A percentile compares a stretch with the other conserved stretches of the same genome.
Conservation (phyloP, 2,797 vertebrate genomes). For the Argyrosomus regius region DNA sequence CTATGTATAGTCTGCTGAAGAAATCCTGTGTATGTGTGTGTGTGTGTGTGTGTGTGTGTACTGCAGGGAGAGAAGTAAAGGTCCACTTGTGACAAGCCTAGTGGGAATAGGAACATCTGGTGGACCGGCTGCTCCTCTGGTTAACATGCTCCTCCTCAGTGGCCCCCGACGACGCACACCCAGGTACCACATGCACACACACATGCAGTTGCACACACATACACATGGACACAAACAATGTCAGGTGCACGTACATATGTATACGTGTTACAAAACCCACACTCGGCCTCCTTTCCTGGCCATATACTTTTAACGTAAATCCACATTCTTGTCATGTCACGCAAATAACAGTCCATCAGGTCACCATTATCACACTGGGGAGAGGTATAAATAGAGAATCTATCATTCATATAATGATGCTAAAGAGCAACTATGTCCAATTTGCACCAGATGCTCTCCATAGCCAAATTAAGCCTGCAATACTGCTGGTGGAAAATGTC, state of each 20-base stretch:
- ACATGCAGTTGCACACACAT: constrained; percentile 36
- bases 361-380: constrained; percentile 39
- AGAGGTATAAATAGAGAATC: constrained; percentile 65
- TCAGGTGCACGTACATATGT: constrained; percentile 24
- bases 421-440: constrained; percentile 79
- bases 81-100: constrained; percentile 85
- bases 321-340: constrained; percentile 25
- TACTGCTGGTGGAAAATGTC: constrained; percentile 81
- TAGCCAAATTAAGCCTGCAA: constrained; percentile 74
- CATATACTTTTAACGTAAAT: constrained; percentile 14
- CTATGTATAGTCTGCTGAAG: constrained; percentile 55
- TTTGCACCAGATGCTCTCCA: constrained; percentile 80
- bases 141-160: constrained; percentile 86
- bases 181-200: constrained; percentile 61
- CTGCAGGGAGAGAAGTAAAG: constrained; percentile 82
- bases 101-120: constrained; percentile 87
- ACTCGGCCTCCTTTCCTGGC: constrained; percentile 2
- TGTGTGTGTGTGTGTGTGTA: constrained; percentile 44
- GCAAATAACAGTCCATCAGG: constrained; percentile 40
- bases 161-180: constrained; percentile 76
- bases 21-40: constrained; percentile 36
- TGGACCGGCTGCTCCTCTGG: constrained; percentile 86
- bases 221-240: constrained; percentile 51
- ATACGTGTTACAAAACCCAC: constrained; percentile 3
- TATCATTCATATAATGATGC: constrained; percentile 64